Percentiles rank a stretch among this genome's conserved stretches.
Evolutionary conservation across 2,797 vertebrate genomes (phyloP).

Genomic region (Siniperca scherzeri): DNA sequence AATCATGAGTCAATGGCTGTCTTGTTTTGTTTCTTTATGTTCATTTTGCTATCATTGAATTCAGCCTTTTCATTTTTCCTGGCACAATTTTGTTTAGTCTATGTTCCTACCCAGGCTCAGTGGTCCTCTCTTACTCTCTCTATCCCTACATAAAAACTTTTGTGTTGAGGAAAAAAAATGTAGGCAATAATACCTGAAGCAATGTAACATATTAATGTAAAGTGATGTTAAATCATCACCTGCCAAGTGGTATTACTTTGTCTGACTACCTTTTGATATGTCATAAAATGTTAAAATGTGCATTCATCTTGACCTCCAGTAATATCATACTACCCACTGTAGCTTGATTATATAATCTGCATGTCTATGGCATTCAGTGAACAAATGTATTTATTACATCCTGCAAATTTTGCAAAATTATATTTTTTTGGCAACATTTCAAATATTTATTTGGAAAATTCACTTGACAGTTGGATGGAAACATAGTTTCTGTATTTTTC

Average conservation of each 20-base stretch:
- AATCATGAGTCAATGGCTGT: background rate
- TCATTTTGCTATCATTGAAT: slow-evolving; percentile 2
- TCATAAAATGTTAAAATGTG: background rate
- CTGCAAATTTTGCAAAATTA: background rate
- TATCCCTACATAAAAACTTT: background rate
- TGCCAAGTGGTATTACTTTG: background rate
- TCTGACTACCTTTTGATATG: background rate
- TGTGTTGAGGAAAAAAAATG: background rate
- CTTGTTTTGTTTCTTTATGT: slow-evolving; percentile 4
- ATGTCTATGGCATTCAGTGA: background rate
- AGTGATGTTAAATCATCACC: background rate
- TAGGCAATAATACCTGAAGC: background rate
- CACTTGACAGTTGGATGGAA: background rate
- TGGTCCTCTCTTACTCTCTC: background rate
- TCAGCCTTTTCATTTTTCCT: slow-evolving; percentile 13
- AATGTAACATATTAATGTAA: background rate
- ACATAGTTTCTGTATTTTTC: background rate
- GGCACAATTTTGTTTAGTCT: slow-evolving; percentile 16
- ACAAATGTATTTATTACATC: background rate
- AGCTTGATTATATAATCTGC: background rate
- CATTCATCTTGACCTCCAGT: background rate
- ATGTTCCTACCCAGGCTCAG: background rate
- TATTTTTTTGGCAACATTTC: background rate
- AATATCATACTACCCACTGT: background rate
- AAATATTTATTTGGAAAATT: background rate